These are phyloP conservation scores for Cololabis saira DNA, from an alignment of 2,113 vertebrate genomes.

Conservation along the genomic window DNA sequence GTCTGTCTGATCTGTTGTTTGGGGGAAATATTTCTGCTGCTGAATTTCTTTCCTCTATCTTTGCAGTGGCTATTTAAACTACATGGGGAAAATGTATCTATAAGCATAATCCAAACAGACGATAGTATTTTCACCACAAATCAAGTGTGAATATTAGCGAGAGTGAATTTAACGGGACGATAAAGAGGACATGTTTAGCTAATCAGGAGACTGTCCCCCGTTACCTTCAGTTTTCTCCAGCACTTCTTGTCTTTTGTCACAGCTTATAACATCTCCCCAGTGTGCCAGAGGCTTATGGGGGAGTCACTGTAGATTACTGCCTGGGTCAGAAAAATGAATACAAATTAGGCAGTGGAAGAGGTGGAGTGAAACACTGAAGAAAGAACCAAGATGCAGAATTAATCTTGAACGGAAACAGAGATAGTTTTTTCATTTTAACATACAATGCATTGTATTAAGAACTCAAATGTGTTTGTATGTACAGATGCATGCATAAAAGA, in stretches of 20 bases:
- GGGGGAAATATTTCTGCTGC: constrained; percentile 26
- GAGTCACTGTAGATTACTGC: constrained; percentile 76
- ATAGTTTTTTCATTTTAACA: constrained; percentile 4
- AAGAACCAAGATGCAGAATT: constrained; percentile 24
- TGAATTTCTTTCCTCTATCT: constrained; percentile 10
- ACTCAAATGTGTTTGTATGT: neutral
- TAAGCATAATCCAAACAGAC: constrained; percentile 2
- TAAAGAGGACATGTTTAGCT: constrained; percentile 49
- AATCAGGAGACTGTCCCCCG: constrained; percentile 57
- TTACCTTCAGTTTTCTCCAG: constrained; percentile 70
- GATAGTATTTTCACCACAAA: constrained; percentile 16
- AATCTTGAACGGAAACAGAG: constrained; percentile 12
- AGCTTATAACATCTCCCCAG: constrained; percentile 74
- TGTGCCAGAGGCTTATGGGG: constrained; percentile 72
- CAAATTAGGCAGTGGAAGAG: constrained; percentile 66
- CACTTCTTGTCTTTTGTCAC: constrained; percentile 72
- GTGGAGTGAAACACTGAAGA: constrained; percentile 43
- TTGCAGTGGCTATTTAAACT: neutral
- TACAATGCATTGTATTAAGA: neutral
- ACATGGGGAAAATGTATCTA: neutral
- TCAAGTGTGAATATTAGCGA: constrained; percentile 12
- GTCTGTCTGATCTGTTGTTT: constrained; percentile 14
- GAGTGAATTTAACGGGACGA: constrained; percentile 41
- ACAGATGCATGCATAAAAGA: no score
- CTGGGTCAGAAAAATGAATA: constrained; percentile 69